Evolutionary conservation across 2,888 invertebrate species (phyloP).

Genomic region (Silvanus unidentatus): DNA sequence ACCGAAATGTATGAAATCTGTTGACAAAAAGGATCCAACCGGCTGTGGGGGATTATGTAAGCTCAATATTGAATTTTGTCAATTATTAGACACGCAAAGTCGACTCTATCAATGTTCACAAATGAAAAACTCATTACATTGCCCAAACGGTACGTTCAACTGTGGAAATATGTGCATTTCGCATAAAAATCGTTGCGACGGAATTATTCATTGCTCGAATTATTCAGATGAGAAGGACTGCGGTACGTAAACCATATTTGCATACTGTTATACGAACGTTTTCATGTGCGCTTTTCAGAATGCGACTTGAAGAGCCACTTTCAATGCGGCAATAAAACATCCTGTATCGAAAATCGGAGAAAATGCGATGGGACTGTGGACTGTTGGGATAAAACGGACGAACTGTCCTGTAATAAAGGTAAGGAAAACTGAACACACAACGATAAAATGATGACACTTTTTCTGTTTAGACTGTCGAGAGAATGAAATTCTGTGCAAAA

Average conservation of each 20-base stretch:
- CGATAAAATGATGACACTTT: too few relatives aligned
- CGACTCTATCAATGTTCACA: constrained; percentile 53
- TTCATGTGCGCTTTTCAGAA: too few relatives aligned
- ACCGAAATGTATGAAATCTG: constrained; percentile 34
- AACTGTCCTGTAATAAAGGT: constrained; percentile 65
- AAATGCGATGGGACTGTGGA: constrained; percentile 67
- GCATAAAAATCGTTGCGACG: constrained; percentile 61
- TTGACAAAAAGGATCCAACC: constrained; percentile 41
- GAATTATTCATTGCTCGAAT: constrained; percentile 67
- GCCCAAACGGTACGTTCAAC: constrained; percentile 61
- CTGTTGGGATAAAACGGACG: constrained; percentile 74
- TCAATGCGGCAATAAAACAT: constrained; percentile 67
- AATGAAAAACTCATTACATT: constrained; percentile 53
- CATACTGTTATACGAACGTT: constrained; percentile 3
- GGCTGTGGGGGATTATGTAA: constrained; percentile 64
- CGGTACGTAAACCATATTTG: constrained; percentile 56
- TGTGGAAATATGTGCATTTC: constrained; percentile 69
- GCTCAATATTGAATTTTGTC: constrained; percentile 59
- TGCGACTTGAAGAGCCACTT: constrained; percentile 64
- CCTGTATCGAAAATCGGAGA: constrained; percentile 63
- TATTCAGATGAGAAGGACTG: constrained; percentile 69
- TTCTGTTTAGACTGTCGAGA: constrained; percentile 22
- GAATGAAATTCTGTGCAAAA: constrained; percentile 49
- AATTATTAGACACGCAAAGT: constrained; percentile 51
- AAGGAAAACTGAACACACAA: constrained; percentile 30